A percentile compares a stretch with the other conserved stretches of the same genome.
Evolutionary conservation across 2,797 vertebrate species (phyloP).

Genomic region (Chromobotia macracanthus): DNA sequence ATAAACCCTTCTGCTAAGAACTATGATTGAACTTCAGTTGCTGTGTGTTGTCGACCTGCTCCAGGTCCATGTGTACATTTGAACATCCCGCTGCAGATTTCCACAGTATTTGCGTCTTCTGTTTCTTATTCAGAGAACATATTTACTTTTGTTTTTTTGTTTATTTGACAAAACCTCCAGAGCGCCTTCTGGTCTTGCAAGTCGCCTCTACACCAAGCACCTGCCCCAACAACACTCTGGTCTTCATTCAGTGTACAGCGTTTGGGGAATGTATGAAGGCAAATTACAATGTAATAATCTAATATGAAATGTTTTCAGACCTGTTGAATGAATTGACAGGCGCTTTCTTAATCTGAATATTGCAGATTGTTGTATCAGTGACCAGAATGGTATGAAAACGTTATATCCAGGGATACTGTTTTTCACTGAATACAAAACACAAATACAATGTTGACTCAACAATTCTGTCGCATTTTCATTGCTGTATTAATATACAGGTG

Average conservation of each 20-base stretch:
- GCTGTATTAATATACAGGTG: neutral
- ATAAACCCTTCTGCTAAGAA: neutral
- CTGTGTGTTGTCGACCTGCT: too few species aligned
- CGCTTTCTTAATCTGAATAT: neutral
- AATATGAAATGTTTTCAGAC: neutral
- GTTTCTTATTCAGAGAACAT: neutral
- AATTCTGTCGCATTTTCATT: neutral
- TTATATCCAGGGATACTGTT: neutral
- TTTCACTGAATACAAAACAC: neutral
- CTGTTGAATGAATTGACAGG: too few species aligned
- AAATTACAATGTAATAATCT: slow-evolving; percentile 2
- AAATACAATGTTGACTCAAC: neutral
- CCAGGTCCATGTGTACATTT: too few species aligned
- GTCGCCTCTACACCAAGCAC: neutral
- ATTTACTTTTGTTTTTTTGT: neutral
- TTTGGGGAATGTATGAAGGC: slow-evolving; percentile 13
- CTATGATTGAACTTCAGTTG: too few species aligned
- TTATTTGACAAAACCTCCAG: neutral
- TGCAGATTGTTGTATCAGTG: neutral
- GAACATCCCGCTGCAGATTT: neutral
- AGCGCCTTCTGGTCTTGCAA: slow-evolving; percentile 21
- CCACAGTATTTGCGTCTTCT: neutral
- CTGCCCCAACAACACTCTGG: slow-evolving; percentile 5
- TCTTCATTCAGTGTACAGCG: neutral
- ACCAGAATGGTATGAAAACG: neutral